Conservation (phyloP, 2,797 vertebrate species). For the Pogonophryne albipinna region DNA sequence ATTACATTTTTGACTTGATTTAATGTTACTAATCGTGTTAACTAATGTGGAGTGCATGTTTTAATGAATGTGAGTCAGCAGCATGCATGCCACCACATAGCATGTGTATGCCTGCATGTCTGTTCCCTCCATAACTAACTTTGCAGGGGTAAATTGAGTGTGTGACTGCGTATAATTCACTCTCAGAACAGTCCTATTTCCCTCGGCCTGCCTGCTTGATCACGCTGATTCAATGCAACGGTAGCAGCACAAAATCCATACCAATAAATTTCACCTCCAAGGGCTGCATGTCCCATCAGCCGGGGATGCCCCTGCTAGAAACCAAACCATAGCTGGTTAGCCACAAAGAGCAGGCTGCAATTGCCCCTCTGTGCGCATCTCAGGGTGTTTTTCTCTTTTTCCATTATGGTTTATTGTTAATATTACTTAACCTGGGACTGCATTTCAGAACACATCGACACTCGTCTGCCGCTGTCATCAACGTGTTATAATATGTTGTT, state of each 20-base stretch:
- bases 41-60: conserved; percentile 62
- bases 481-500: conserved; percentile 62
- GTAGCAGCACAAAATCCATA: conserved; percentile 84
- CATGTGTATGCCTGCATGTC: conserved; percentile 64
- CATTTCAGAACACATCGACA: conserved; percentile 36
- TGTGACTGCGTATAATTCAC: conserved; percentile 87
- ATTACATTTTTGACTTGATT: conserved; percentile 67
- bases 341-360: conserved; percentile 48
- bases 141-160: conserved; percentile 86
- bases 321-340: conserved; percentile 71
- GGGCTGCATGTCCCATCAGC: conserved; percentile 77
- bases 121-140: conserved; percentile 80
- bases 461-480: conserved; percentile 46
- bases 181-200: conserved; percentile 81
- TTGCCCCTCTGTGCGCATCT: conserved; percentile 40
- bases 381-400: conserved; percentile 40
- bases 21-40: conserved; percentile 73
- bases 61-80: conserved; percentile 41
- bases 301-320: conserved; percentile 67
- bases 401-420: conserved; percentile 58
- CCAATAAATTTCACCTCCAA: conserved; percentile 82
- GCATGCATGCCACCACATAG: conserved; percentile 32
- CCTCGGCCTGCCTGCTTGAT: conserved; percentile 81
- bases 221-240: conserved; percentile 85
- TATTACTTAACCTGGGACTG: conserved; percentile 45